A percentile compares a stretch with the other conserved stretches of the same genome.
Evolutionary conservation across 2,113 vertebrate species (phyloP).

Genomic region (Mustela nigripes): DNA sequence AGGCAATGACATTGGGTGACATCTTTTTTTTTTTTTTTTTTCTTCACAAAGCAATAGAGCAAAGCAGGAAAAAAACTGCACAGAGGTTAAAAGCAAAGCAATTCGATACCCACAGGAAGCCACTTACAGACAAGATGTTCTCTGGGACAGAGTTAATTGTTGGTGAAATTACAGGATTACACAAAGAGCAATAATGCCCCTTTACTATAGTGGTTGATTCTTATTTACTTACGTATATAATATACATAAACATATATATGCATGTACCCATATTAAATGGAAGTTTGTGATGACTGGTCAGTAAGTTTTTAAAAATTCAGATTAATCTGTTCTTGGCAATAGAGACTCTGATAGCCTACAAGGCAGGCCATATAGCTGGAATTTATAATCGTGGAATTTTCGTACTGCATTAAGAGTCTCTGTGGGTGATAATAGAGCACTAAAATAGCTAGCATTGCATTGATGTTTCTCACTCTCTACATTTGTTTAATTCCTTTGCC

Average conservation of each 20-base stretch:
- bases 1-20: neutral
- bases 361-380: constrained; percentile 16
- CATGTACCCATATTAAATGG: neutral
- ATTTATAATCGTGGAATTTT: constrained; percentile 64
- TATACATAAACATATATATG: too few relatives aligned
- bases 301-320: constrained; percentile 29
- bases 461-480: constrained; percentile 65
- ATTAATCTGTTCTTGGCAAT: constrained; percentile 40
- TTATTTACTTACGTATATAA: neutral
- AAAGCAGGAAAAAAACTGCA: neutral
- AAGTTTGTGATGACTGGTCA: constrained; percentile 3
- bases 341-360: neutral
- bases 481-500: constrained; percentile 73
- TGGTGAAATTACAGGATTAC: neutral
- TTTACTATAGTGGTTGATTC: neutral
- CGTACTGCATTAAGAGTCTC: constrained; percentile 47
- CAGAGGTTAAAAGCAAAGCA: constrained; percentile 45
- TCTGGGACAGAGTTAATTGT: neutral
- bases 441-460: constrained; percentile 65
- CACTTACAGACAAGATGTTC: neutral
- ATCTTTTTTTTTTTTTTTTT: neutral
- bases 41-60: neutral
- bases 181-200: neutral
- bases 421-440: constrained; percentile 59
- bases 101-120: neutral